These are phyloP conservation scores for Patagioenas fasciata DNA, from an alignment of 2,113 vertebrate species.

Conservation along the genomic window DNA sequence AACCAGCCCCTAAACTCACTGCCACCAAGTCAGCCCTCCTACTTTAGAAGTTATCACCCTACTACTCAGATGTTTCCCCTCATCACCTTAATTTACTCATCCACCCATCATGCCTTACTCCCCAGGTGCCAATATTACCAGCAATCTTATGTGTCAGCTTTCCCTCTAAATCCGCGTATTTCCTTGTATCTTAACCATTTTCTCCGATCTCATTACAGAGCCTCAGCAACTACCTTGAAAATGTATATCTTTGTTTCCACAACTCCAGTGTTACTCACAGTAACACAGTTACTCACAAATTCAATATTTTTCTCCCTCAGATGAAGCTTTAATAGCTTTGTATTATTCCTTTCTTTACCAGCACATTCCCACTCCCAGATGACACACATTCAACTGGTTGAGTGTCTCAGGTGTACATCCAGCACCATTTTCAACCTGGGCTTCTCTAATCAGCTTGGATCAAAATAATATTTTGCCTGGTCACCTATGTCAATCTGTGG, in stretches of 20 bases:
- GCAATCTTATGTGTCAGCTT: neutral
- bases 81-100: neutral
- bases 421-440: neutral
- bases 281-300: neutral
- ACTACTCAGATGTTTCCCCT: neutral
- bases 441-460: neutral
- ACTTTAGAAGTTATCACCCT: neutral
- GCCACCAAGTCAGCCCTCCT: neutral
- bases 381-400: accelerated
- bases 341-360: neutral
- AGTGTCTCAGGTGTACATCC: neutral
- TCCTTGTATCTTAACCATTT: neutral
- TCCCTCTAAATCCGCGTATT: neutral
- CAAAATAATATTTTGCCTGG: neutral
- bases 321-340: neutral
- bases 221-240: neutral
- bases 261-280: neutral
- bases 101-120: neutral
- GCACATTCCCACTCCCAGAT: neutral
- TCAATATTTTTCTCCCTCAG: neutral
- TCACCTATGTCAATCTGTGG: neutral
- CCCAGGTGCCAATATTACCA: neutral
- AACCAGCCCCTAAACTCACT: neutral
- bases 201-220: neutral
- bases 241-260: neutral